Conservation (phyloP, 2,113 vertebrate species). For the Brachypteracias leptosomus region DNA sequence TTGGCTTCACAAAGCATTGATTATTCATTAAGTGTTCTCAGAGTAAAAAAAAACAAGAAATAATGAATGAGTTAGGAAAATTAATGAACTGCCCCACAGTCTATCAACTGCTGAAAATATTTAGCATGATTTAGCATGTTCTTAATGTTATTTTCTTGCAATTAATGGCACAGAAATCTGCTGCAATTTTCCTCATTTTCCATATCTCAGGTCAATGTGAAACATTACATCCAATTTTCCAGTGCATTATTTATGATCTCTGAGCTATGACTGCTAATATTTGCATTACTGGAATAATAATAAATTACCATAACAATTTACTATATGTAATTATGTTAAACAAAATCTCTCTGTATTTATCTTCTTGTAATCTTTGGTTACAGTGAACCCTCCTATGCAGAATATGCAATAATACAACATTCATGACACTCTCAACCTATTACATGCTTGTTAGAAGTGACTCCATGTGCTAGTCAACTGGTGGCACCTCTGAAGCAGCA, state of each 20-base stretch:
- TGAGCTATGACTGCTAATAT: conserved; percentile 40
- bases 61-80: conserved; percentile 1
- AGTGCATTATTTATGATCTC: conserved; percentile 46
- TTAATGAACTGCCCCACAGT: conserved; percentile 19
- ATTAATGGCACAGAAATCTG: conserved; percentile 25
- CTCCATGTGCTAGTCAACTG: neutral
- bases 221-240: conserved; percentile 20
- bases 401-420: neutral
- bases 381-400: neutral
- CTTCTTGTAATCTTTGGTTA: conserved; percentile 3
- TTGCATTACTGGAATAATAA: conserved; percentile 23
- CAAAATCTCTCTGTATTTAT: conserved; percentile 29
- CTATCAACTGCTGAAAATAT: conserved; percentile 14
- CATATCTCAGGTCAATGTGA: conserved; percentile 19
- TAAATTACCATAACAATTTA: conserved; percentile 51
- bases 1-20: neutral
- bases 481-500: neutral
- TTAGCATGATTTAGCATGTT: neutral
- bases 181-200: neutral
- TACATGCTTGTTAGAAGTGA: neutral
- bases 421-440: neutral
- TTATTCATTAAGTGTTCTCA: neutral
- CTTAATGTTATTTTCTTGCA: conserved; percentile 23
- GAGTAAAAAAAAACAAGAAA: neutral
- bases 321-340: conserved; percentile 40